Evolutionary conservation across 2,888 invertebrate genomes (phyloP).

Genomic region (Synanthedon andrenaeformis): DNA sequence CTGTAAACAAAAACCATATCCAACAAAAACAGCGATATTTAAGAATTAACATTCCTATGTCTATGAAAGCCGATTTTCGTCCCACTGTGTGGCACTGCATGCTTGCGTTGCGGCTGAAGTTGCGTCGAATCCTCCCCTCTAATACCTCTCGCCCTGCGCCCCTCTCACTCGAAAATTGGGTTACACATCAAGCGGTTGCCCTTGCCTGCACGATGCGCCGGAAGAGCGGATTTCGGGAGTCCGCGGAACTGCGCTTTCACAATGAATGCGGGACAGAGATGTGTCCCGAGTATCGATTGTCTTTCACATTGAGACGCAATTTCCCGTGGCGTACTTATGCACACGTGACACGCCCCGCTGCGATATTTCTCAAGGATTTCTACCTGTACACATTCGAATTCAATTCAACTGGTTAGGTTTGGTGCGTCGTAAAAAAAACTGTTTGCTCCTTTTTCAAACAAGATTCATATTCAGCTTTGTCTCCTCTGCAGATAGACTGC

Average conservation of each 20-base stretch:
- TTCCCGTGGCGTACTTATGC: conserved; percentile 24
- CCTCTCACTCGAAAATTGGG: conserved; percentile 65
- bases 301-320: conserved; percentile 42
- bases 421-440: not conserved
- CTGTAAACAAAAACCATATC: too few relatives aligned
- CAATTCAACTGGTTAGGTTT: not conserved
- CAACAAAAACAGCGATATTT: too few relatives aligned
- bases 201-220: conserved; percentile 46
- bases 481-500: too few relatives aligned
- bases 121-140: conserved; percentile 35
- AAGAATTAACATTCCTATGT: too few relatives aligned
- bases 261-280: conserved; percentile 63
- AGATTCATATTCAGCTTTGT: too few relatives aligned
- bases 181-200: conserved; percentile 58
- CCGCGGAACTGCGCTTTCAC: conserved; percentile 58
- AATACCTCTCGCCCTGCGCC: conserved; percentile 43
- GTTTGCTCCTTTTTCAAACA: too few relatives aligned
- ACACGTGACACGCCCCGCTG: conserved; percentile 1
- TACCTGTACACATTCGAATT: not conserved
- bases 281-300: conserved; percentile 65
- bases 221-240: conserved; percentile 61
- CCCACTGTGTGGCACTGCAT: conserved; percentile 56
- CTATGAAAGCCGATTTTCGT: too few relatives aligned
- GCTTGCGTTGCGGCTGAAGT: conserved; percentile 58
- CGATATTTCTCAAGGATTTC: conserved; percentile 3